Base-by-base conservation (phyloP, 2,888 invertebrate genomes). In the Antheraea assamensis region DNA sequence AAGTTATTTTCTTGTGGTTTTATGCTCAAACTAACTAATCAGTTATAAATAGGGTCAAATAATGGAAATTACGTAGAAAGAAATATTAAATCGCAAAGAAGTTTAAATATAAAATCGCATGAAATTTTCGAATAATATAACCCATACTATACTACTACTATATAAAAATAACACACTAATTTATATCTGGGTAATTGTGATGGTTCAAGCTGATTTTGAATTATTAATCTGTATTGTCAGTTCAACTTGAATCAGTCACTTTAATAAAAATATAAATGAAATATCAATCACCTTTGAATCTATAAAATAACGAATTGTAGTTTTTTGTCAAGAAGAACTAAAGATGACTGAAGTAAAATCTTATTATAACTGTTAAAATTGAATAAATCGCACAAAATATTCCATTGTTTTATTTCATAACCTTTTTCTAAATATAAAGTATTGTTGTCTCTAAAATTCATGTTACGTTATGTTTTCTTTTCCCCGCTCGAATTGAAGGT, bases 341-440 rank as follows among this genome's bases (percentile, higher is more conserved):
- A 92, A 87, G 89, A 92, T 92, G 94, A 94, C 94, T 94, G 94
- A 94, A 88, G 90, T 93, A 92, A 94, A 92, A 90, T 89, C 90
- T 89, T 92, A 91, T 88, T 88, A 92, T 89, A 87, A 93, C 92
- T 94, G 94, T 94, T 94, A 93, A 91, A 92, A 92, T 91, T 93
- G 87, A 94, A 92, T 94, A 94, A 94, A 94, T 89, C 89, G 94
- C 94, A 94, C 94, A 94, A 94, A 94, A 93, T 91, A 90, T 79
- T 73, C 4, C 10, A 13, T 79, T 79, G 84, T 91, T 90, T 92
- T 79, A 87, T 89, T 91, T 79, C 66, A n/a, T 66, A 58, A 61
- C 13, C 58, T 49, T 13, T 7, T n/a, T 72, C 70, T 58, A 27
- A 52, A 52, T 52, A 52, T 21, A n/a, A n/a, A n/a, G n/a, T n/a